These are phyloP conservation scores for Nyctalus aviator DNA, from an alignment of 2,797 vertebrate species.

Conservation along the genomic window DNA sequence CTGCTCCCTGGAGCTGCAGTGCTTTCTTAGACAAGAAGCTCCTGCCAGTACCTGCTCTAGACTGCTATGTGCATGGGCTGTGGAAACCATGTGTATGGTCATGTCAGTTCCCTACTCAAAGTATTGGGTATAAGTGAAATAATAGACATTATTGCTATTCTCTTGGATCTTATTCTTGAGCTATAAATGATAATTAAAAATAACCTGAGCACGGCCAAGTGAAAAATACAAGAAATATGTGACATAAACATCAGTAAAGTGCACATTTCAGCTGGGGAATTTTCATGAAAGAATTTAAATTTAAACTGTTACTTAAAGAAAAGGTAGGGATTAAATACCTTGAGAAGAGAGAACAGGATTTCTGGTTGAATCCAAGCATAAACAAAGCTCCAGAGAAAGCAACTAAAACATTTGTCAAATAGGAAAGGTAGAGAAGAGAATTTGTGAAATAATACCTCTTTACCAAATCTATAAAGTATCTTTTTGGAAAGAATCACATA, in stretches of 20 bases:
- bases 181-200: neutral
- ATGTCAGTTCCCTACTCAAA: neutral
- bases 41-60: neutral
- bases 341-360: neutral
- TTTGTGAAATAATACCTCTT: slow-evolving; percentile 1
- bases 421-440: neutral
- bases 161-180: neutral
- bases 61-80: neutral
- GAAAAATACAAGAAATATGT: neutral
- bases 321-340: neutral
- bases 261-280: neutral
- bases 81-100: neutral
- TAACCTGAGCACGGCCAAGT: neutral
- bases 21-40: neutral
- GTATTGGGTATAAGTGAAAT: neutral
- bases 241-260: slow-evolving; percentile 5
- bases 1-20: neutral
- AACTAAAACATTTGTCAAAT: neutral
- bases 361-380: neutral
- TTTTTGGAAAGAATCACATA: neutral
- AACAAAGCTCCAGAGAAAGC: neutral
- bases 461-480: neutral
- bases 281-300: neutral
- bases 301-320: neutral
- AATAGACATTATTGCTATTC: neutral